A percentile compares a stretch with the other conserved stretches of the same genome.
phyloP scores from a whole-genome alignment of 2,113 vertebrate genomes.

The Emydocephalus ijimae region DNA sequence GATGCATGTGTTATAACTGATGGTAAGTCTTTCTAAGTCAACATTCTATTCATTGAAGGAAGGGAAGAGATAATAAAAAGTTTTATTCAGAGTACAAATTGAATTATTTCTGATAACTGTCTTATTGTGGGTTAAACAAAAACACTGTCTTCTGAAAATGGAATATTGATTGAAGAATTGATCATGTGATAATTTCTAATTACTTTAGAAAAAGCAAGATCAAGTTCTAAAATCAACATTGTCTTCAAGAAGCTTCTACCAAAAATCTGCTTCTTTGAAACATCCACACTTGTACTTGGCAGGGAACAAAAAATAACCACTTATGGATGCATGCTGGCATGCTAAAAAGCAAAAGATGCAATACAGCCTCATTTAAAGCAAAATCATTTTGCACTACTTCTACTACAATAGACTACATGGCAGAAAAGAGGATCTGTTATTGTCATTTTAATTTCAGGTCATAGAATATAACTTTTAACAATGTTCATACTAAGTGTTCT shows the following conservation, averaged over 20 bases:
- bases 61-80: neutral
- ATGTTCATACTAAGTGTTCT: neutral
- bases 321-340: constrained; percentile 28
- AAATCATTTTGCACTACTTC: neutral
- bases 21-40: constrained; percentile 6
- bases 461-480: neutral
- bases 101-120: constrained; percentile 6
- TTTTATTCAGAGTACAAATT: neutral
- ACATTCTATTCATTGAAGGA: neutral
- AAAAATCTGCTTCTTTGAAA: neutral
- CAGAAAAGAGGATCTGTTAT: constrained; percentile 6
- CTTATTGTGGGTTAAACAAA: neutral
- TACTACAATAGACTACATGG: constrained; percentile 16
- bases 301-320: neutral
- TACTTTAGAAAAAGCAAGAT: neutral
- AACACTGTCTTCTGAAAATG: neutral
- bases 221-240: neutral
- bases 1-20: neutral
- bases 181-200: neutral
- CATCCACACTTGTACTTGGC: neutral
- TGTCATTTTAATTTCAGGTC: neutral
- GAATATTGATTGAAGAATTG: neutral
- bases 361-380: constrained; percentile 17
- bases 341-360: constrained; percentile 30
- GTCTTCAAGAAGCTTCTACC: neutral